Evolutionary conservation across 2,113 vertebrate species (phyloP), one percentile per base, ranked within the genome.

Genomic region (Peucedramus taeniatus): DNA sequence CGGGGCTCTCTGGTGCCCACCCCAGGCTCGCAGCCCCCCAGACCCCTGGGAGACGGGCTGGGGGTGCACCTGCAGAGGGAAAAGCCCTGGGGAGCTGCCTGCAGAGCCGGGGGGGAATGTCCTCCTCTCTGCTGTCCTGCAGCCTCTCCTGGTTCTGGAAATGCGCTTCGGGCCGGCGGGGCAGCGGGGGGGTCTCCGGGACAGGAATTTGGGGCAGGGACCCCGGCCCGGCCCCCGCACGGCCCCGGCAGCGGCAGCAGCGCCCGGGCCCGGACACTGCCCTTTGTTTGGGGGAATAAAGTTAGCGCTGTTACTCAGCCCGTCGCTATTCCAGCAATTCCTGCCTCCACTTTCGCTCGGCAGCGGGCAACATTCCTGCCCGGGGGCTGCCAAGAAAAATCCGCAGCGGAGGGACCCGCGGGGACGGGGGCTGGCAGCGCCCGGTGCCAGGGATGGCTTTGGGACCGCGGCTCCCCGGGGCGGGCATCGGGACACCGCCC

Each of bases 241-340:
- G 2, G 94, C 84, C 61, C 84, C 61, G 49, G 81, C 77, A 94
- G 93, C 93, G 19, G 11, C 39, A 83, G 26, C 91, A 27, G 96
- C 90, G 68, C 89, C 47, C 9, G 26, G 96, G 83, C 65, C 59
- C 86, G 95, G 94, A 95, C 94, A 91, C 84, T 91, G 95, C 49
- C 74, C 93, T 97, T 97, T 97, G 96, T 97, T 96, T 87, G 9
- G 12, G 80, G 93, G 96, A 96, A 97, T 97, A 97, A 96, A 97
- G 96, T 97, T 96, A 94, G 95, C n/a, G 94, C 95, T 97, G 95
- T 97, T 97, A 95, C 94, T 97, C 96, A 96, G 95, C 93, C 95
- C 47, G 94, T 89, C 79, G 95, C 95, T 97, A 97, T 97, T 94
- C 94, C 94, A 97, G 94, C 95, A 96, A 97, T 97, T 94, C 95